Evolutionary conservation across 1,140 invertebrate genomes (phyloP), one percentile per base, ranked within the genome.

Genomic region (Drosophila asahinai): DNA sequence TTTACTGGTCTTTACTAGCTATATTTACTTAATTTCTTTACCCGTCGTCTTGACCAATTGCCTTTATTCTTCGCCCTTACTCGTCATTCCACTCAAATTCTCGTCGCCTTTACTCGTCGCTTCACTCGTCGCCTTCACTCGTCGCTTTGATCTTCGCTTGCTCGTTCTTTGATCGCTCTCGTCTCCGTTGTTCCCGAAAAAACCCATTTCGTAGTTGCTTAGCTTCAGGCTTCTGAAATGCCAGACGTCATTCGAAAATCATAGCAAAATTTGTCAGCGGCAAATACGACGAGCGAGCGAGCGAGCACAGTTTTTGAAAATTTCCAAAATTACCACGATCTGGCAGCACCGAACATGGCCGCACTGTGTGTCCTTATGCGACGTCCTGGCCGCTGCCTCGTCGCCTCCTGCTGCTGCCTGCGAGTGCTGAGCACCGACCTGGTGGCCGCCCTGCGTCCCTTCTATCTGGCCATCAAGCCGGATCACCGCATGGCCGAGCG

Each of bases 391-490:
- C 63, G 45, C 14, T n/a, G 38, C 25, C 48, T 49, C 12, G 5
- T 51, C 30, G 25, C 7, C 52, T 40, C 52, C 52, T 17, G 27
- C 51, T 15, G 17, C 36, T 64, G 15, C 25, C 22, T 40, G 1
- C 64, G 81, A 19, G 9, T 19, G 47, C 42, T 84, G 17, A 82
- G 77, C 45, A 82, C 96, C 17, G 96, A 98, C 94, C 94, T 98
- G 27, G 96, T 97, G 7, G 96, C 97, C 22, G 98, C 97, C 5
- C 93, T 99, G 11, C 94, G 97, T 77, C 98, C 98, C 9, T 98
- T 99, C 93, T 98, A 98, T 93, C 98, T 98, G 93, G 96, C 96
- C 59, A 98, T 99, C 25, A 98, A 98, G 94, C 98, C 98, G 14
- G 98, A 99, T 93, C 93, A 99, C 93, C 93, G 98, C 22, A 98